Evolutionary conservation across 2,888 invertebrate genomes (phyloP).

Genomic region (Coelinius sp.): DNA sequence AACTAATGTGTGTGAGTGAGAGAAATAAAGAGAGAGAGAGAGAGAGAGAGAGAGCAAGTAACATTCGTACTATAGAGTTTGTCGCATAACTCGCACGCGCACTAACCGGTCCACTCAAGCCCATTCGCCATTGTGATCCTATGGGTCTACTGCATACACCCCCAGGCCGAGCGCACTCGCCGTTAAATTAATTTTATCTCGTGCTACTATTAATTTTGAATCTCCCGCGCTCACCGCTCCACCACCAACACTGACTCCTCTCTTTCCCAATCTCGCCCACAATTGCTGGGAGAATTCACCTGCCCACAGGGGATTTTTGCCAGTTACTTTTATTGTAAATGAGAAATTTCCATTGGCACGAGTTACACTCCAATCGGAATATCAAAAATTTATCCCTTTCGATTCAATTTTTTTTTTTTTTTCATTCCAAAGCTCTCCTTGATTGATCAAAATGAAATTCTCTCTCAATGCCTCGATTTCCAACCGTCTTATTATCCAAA

Average conservation of each 20-base stretch:
- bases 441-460: slow-evolving; percentile 14
- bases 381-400: slow-evolving; percentile 34
- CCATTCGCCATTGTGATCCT: slow-evolving; percentile 69
- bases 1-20: slow-evolving; percentile 30
- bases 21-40: slow-evolving; percentile 28
- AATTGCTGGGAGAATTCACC: neutral
- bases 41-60: too few relatives aligned
- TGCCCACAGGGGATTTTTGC: slow-evolving; percentile 41
- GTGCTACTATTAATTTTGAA: slow-evolving; percentile 66
- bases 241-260: slow-evolving; percentile 8
- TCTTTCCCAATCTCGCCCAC: neutral
- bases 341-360: slow-evolving; percentile 40
- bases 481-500: too few relatives aligned
- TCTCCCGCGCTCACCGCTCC: slow-evolving; percentile 44
- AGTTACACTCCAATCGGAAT: slow-evolving; percentile 29
- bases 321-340: slow-evolving; percentile 45
- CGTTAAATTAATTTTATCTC: slow-evolving; percentile 71
- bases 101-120: slow-evolving; percentile 50
- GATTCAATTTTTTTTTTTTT: slow-evolving; percentile 1
- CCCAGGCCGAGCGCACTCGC: slow-evolving; percentile 61
- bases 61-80: slow-evolving; percentile 51
- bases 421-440: neutral
- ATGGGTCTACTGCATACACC: slow-evolving; percentile 64
- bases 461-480: too few relatives aligned
- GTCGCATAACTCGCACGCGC: slow-evolving; percentile 44